A percentile compares a stretch with the other conserved stretches of the same genome.
Conservation (phyloP, 2,888 invertebrate genomes). For the Autographa pulchrina region DNA sequence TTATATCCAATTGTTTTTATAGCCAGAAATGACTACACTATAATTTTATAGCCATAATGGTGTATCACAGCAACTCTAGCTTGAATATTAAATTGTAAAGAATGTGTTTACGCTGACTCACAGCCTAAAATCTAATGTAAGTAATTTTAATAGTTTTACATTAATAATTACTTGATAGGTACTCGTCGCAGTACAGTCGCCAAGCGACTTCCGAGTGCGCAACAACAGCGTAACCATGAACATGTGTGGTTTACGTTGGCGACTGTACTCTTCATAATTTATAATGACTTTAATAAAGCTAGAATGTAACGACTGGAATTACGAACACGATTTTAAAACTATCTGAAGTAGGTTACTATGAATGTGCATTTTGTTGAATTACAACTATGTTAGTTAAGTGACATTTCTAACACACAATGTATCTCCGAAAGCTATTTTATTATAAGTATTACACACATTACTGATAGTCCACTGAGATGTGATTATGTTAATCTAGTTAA, state of each 20-base stretch:
- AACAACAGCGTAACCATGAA: constrained; percentile 34
- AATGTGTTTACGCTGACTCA: constrained; percentile 85
- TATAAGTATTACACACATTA: constrained; percentile 59
- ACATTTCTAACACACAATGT: constrained; percentile 75
- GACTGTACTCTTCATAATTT: constrained; percentile 57
- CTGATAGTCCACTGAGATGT: constrained; percentile 50
- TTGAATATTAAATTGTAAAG: constrained; percentile 86
- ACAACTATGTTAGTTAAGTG: constrained; percentile 73
- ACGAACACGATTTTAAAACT: constrained; percentile 81
- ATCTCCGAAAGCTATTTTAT: constrained; percentile 70
- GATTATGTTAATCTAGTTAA: constrained; percentile 48
- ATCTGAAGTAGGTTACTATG: constrained; percentile 71
- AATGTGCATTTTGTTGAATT: constrained; percentile 76
- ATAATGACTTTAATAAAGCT: constrained; percentile 71
- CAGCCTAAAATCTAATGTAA: constrained; percentile 86
- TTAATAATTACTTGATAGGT: constrained; percentile 77
- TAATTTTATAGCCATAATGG: constrained; percentile 85
- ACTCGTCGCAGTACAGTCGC: constrained; percentile 68
- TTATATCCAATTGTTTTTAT: constrained; percentile 67
- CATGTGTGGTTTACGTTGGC: constrained; percentile 44
- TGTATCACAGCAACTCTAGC: constrained; percentile 90
- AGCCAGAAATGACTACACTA: constrained; percentile 82
- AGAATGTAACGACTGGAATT: constrained; percentile 78
- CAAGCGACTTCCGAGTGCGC: constrained; percentile 33
- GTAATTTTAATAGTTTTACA: constrained; percentile 74